Evolutionary conservation across 1,140 invertebrate species (phyloP), one percentile per base, ranked within the genome.

Genomic region (Cherax quadricarinatus): DNA sequence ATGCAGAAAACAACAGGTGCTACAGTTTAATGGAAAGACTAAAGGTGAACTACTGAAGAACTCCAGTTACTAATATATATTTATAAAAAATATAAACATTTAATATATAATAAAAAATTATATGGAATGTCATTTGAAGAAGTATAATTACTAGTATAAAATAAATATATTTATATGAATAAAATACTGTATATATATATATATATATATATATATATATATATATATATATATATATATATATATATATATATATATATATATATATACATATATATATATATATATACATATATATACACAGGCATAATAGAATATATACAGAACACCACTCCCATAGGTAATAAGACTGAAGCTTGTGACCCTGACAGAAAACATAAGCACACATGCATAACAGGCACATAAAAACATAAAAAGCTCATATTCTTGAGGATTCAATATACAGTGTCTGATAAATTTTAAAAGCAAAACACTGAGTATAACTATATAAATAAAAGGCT

Each of bases 1-100:
- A 75, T 75, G 70, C 70, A 75, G 70, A 30, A 24, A 75, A 75
- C 70, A 75, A n/a, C 70, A 75, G 70, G n/a, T 75, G 30, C 70
- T 70, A 70, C 66, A 70, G 6, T 70, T 18, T 1, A 70, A 9
- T 57, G 30, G 24, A n/a, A 24, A 75, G 24, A 75, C 70, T 75
- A 75, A 41, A 30, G n/a, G 9, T 75, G n/a, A 30, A n/a, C 12
- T 75, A 21, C 7, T 66, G 24, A 75, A 30, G 6, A 75, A 75
- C n/a, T 30, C n/a, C 70, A 75, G n/a, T 30, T 30, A 4, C 24
- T n/a, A 75, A 75, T 66, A 75, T 75, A 75, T 75, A 66, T 75
- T 30, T 75, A 21, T 75, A 75, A 21, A 73, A 30, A 75, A 75
- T 75, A 30, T 75, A 30, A 24, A 75, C 24, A 75, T 30, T 75